Evolutionary conservation across 2,797 vertebrate species (phyloP), one percentile per base, ranked within the genome.

Genomic region (Hozukius guyotensis): DNA sequence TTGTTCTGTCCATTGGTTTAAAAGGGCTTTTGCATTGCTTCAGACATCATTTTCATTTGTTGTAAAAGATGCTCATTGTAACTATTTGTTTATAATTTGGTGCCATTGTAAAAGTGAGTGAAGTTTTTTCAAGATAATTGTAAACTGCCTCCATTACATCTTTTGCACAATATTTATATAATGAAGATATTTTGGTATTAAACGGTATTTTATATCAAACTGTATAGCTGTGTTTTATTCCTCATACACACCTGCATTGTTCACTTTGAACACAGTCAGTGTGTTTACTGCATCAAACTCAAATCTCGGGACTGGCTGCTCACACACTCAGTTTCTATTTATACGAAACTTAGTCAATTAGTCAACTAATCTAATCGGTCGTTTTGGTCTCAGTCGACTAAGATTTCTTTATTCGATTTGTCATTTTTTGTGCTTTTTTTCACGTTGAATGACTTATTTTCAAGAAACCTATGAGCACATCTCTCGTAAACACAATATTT

Each of bases 91-190:
- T 29, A 3, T 29, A 56, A 75, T 60, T 34, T 10, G 1, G 61
- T 42, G 14, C 27, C 55, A 9, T 12, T 70, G 53, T 63, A 62
- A 75, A 76, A 49, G 25, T 29, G 34, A 32, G 5, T 11, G 36
- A 9, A 20, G 60, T 67, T 62, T 60, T 11, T 31, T 68, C 5
- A 55, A 57, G 52, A 22, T 62, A 55, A 72, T 34, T 56, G 34
- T 84, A 42, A 57, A 2, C 69, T 71, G 76, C 80, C 46, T 79
- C 55, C 32, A 7, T 82, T 80, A 63, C 31, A 56, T 72, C 9
- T 78, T 88, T 91, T 92, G 87, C 90, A 92, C 88, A 88, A 1
- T 93, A 93, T 94, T 93, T 93, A 91, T 91, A 85, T 46, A 32
- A 78, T 79, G 55, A 81, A 82, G 61, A 67, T 89, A 90, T 93